Base-by-base conservation (phyloP, 2,888 invertebrate species). In the Limenitis camilla region DNA sequence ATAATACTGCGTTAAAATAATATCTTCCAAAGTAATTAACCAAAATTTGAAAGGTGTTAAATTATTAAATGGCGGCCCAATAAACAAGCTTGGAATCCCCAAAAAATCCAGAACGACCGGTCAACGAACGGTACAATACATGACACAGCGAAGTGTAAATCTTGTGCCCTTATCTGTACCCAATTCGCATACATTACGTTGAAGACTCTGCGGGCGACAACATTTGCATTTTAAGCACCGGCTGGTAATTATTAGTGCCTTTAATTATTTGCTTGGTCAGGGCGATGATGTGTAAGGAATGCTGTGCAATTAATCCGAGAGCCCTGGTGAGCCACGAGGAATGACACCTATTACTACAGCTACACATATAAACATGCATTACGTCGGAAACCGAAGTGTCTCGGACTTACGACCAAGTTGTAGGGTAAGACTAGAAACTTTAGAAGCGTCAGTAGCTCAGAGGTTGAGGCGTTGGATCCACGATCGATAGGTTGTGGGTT, bases 211-310 rank as follows among this genome's bases (percentile, higher is more conserved):
- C 67, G 64, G 81, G 84, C 84, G 81, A 81, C 81, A 81, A 76
- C 79, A 84, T 85, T 84, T 84, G 76, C 86, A 85, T 84, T 82
- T 80, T 78, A 80, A 78, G 72, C 76, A 71, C 71, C 74, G 65
- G 69, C 70, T 64, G 69, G 79, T 84, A 84, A 84, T 85, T 84
- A 84, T 80, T 75, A 78, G 74, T 74, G 74, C 71, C 61, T 58
- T 66, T 66, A 66, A 66, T 65, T 65, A 66, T 64, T 64, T 71
- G 70, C 65, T 66, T 66, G 72, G 74, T 72, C 75, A 74, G 72
- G 67, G 54, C 67, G 72, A 69, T 72, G 73, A 65, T 68, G 66
- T 67, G 61, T 71, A 72, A 73, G 71, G 80, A 74, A 81, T 76
- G 79, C 70, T 56, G 65, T 62, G 76, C 78, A 81, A 85, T 85